Evolutionary conservation across 2,113 vertebrate genomes (phyloP), one percentile per base, ranked within the genome.

Genomic region (Galemys pyrenaicus): DNA sequence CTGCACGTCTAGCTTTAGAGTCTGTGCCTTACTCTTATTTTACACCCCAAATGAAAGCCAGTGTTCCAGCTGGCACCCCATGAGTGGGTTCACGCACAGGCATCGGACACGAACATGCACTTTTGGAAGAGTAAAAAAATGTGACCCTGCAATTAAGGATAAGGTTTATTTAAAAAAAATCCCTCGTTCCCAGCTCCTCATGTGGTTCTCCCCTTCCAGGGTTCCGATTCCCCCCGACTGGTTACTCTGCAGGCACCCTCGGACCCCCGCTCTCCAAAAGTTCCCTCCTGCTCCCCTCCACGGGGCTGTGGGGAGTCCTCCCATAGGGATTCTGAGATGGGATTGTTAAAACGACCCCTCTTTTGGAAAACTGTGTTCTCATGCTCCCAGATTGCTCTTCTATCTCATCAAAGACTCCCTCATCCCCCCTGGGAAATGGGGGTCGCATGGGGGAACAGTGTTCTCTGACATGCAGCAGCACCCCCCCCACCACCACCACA

Each of bases 221-320:
- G 16, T n/a, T n/a, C n/a, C n/a, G n/a, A n/a, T n/a, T n/a, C n/a
- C n/a, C 51, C 62, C 12, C 15, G 5, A 2, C 1, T 13, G 51
- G 49, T 32, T 7, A 19, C 3, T 11, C 4, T 85, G 32, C 5
- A 19, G 8, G 62, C 2, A 0, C 64, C 13, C 37, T 85, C 19
- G 77, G 28, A 22, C 7, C n/a, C 41, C 56, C 56, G 32, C 2
- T 35, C 32, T 32, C 37, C 12, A 11, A 32, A 54, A 15, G 9
- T 37, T 44, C 19, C 62, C 13, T 16, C 22, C 0, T 0, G 26
- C 22, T 10, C 5, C 58, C 19, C n/a, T 75, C 41, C 3, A 0
- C 49, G 70, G 22, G 49, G 35, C 56, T 46, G 10, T 20, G 24
- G 49, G 9, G 44, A 24, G 35, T 6, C 2, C 9, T 39, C 30